These are phyloP conservation scores for Anastrepha ludens DNA, from an alignment of 1,140 invertebrate species.

Conservation along the genomic window DNA sequence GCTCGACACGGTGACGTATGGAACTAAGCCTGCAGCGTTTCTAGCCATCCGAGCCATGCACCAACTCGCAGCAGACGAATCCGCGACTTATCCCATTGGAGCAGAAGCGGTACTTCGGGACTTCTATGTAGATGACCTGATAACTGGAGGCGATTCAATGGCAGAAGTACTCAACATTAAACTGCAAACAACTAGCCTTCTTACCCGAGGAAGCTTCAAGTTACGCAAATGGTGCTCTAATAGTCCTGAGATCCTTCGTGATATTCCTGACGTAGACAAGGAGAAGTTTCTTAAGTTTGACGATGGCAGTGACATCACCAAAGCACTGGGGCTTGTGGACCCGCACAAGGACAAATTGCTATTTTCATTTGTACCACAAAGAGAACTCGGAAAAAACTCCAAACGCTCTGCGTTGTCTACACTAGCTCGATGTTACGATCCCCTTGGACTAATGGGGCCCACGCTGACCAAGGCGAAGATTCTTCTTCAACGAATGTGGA, in stretches of 20 bases:
- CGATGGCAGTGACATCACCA: slow-evolving; percentile 40
- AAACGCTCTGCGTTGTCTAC: slow-evolving; percentile 65
- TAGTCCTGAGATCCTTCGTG: slow-evolving; percentile 55
- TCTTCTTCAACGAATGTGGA: slow-evolving; percentile 61
- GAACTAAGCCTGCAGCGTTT: slow-evolving; percentile 69
- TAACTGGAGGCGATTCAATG: too few species aligned
- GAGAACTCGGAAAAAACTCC: not conserved
- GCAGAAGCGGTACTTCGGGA: too few species aligned
- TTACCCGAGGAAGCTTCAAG: too few species aligned
- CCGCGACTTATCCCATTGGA: too few species aligned
- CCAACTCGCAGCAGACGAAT: slow-evolving; percentile 65
- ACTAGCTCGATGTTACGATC: slow-evolving; percentile 68
- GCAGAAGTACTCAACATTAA: not conserved
- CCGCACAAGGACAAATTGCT: slow-evolving; percentile 57
- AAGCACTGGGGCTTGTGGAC: slow-evolving; percentile 60
- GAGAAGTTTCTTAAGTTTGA: not conserved
- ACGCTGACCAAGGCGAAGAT: slow-evolving; percentile 60
- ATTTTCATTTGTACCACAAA: slow-evolving; percentile 60
- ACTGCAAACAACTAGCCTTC: too few species aligned
- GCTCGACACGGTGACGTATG: slow-evolving; percentile 69
- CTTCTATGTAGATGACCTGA: too few species aligned
- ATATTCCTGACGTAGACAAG: slow-evolving; percentile 55
- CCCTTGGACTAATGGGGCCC: slow-evolving; percentile 59
- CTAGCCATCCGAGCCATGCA: slow-evolving; percentile 67
- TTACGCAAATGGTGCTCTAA: slow-evolving; percentile 62